Evolutionary conservation across 1,140 invertebrate genomes (phyloP), one percentile per base, ranked within the genome.

Genomic region (Lasioglossum baleicum): DNA sequence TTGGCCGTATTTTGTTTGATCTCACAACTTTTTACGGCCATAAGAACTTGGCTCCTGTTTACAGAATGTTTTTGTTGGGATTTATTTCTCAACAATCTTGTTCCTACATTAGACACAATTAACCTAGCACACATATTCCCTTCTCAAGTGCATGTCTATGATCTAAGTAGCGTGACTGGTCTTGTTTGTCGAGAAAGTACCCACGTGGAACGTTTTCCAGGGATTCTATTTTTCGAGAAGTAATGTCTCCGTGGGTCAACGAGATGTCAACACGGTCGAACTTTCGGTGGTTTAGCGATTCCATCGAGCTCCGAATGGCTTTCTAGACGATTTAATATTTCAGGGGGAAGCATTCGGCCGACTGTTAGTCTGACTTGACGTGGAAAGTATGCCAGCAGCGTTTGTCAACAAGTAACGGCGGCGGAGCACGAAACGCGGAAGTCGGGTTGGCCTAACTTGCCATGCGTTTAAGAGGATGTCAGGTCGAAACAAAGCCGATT

Each of bases 401-500:
- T 73, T 40, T 40, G 74, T 76, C 75, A 51, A 80, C 73, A 60
- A 83, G 76, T 84, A 66, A 80, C 53, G 44, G 26, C 40, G 31
- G 7, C 61, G 61, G 51, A 20, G 70, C 51, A 82, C 80, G 80
- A 81, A 74, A 65, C 75, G 20, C 11, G 35, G 66, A 81, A 81
- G 69, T 70, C 53, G 40, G 71, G 51, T 48, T 65, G n/a, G 51
- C 35, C 61, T 40, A 35, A 60, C 51, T 81, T 73, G 13, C 80
- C 44, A 22, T 66, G 78, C 72, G 78, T 81, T 81, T 69, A 72
- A 69, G 51, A 26, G 60, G 48, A 73, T 66, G 58, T 81, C 71
- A 75, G 68, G 48, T 68, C 69, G 67, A 60, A 85, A 85, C 60
- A 85, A 84, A 82, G 83, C 67, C 63, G 80, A 78, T 85, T 85